phyloP scores from a whole-genome alignment of 2,888 invertebrate species.

The Yponomeuta plumbellus region DNA sequence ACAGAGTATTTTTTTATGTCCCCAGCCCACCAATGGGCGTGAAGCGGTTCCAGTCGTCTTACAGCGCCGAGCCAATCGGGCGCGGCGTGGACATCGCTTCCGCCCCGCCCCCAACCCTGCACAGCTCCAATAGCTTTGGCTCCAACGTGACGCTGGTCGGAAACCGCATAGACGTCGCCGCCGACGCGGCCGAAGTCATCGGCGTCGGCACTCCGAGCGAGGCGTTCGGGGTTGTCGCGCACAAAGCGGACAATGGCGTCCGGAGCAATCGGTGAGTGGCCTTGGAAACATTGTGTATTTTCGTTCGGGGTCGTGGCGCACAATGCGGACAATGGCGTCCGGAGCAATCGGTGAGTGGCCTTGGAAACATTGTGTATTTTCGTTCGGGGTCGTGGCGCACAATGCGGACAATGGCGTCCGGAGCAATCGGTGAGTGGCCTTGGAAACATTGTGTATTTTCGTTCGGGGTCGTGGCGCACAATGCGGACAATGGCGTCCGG shows the following conservation, averaged over 20 bases:
- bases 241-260: slow-evolving; percentile 77
- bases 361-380: too few species aligned
- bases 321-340: slow-evolving; percentile 76
- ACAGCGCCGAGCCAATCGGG: slow-evolving; percentile 56
- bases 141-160: slow-evolving; percentile 89
- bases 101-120: slow-evolving; percentile 52
- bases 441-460: too few species aligned
- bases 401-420: slow-evolving; percentile 76
- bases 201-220: slow-evolving; percentile 30
- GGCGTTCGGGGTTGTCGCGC: slow-evolving; percentile 80
- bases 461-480: slow-evolving; percentile 80
- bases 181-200: slow-evolving; percentile 42
- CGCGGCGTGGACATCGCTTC: slow-evolving; percentile 39
- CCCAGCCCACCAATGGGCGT: slow-evolving; percentile 47
- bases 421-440: slow-evolving; percentile 52
- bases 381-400: slow-evolving; percentile 80
- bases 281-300: too few species aligned
- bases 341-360: slow-evolving; percentile 54
- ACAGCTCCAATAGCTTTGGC: slow-evolving; percentile 83
- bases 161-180: slow-evolving; percentile 88
- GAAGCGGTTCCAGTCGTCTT: slow-evolving; percentile 50
- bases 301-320: slow-evolving; percentile 81
- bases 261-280: slow-evolving; percentile 57
- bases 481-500: slow-evolving; percentile 74
- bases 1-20: too few species aligned